A percentile compares a stretch with the other conserved stretches of the same genome.
Evolutionary conservation across 2,113 vertebrate genomes (phyloP).

Genomic region (Ibidorhyncha struthersii): DNA sequence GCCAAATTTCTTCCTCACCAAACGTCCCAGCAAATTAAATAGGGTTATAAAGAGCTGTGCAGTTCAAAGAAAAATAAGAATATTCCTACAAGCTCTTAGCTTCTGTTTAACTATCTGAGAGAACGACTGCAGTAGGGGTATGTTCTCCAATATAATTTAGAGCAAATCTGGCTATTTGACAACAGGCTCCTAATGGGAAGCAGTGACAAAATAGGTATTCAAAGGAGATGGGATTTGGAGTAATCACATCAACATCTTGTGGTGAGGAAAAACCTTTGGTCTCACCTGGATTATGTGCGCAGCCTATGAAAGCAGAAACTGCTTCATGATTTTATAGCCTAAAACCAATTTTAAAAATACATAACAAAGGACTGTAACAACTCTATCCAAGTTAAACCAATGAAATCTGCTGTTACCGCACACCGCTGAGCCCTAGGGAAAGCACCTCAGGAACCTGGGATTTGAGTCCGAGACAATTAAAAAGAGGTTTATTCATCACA

Average conservation of each 20-base stretch:
- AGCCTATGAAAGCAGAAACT: slow-evolving; percentile 50
- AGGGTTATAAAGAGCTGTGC: background rate
- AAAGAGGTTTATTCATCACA: slow-evolving; percentile 44
- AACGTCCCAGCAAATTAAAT: background rate
- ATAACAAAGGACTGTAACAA: slow-evolving; percentile 60
- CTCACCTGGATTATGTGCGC: background rate
- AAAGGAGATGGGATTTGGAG: slow-evolving; percentile 38
- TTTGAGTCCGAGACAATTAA: slow-evolving; percentile 42
- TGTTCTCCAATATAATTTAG: background rate
- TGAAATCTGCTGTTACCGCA: slow-evolving; percentile 34
- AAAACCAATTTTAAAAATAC: slow-evolving; percentile 56
- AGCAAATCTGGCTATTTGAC: slow-evolving; percentile 23
- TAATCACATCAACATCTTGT: slow-evolving; percentile 54
- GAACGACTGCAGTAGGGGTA: background rate
- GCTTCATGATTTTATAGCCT: slow-evolving; percentile 34
- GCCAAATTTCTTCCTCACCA: background rate
- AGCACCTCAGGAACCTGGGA: slow-evolving; percentile 44
- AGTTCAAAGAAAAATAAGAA: background rate
- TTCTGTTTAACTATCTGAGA: background rate
- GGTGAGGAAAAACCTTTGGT: slow-evolving; percentile 52
- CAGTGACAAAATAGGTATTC: slow-evolving; percentile 2
- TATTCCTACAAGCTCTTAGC: background rate
- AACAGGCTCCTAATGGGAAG: background rate
- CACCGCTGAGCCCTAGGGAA: slow-evolving; percentile 51
- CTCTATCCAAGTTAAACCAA: slow-evolving; percentile 53